Evolutionary conservation across 64 coral and sea anemone genomes (phyloP), one percentile per base, ranked within the genome.

Genomic region (Stichodactyla helianthus): DNA sequence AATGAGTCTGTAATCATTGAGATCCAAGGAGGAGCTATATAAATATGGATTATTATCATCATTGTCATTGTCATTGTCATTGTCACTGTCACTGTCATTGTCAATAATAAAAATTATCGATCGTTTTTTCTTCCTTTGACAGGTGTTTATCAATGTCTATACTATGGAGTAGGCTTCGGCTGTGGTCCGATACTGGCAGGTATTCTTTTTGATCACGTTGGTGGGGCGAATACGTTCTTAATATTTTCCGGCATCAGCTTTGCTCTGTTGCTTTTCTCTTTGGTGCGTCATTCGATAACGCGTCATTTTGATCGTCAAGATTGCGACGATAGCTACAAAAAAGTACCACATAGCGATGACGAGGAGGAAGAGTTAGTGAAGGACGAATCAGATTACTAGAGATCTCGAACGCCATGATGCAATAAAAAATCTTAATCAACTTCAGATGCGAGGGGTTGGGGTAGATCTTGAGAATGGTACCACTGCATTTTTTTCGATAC

Each of bases 151-250:
- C 83, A 84, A 59, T 84, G 83, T 31, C 83, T 84, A 6, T 84
- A 84, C 83, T 84, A 84, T 84, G 83, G 83, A 58, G 83, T 84
- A 54, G 83, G 83, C 5, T 84, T 84, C 50, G 83, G 83, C 18
- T 57, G 54, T 5, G 83, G 83, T 62, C 83, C 83, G 50, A 60
- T 84, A 7, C 10, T 84, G 83, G 83, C 83, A 82, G 83, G 83
- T 16, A 20, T 84, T 27, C 59, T 84, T 5, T 84, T 84, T 25
- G 83, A 84, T 12, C 55, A 84, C 11, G 55, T 84, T 6, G 83
- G 83, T 10, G 83, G 83, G 25, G 83, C 83, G 5, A 60, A 84
- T 35, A 84, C 83, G 25, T 84, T 84, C 25, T 23, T 84, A 26
- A 55, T 84, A 54, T 84, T 84, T 62, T 57, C 83, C 7, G 54